Base-by-base conservation (phyloP, 2,797 vertebrate genomes). In the Sphenopsis melanotis region DNA sequence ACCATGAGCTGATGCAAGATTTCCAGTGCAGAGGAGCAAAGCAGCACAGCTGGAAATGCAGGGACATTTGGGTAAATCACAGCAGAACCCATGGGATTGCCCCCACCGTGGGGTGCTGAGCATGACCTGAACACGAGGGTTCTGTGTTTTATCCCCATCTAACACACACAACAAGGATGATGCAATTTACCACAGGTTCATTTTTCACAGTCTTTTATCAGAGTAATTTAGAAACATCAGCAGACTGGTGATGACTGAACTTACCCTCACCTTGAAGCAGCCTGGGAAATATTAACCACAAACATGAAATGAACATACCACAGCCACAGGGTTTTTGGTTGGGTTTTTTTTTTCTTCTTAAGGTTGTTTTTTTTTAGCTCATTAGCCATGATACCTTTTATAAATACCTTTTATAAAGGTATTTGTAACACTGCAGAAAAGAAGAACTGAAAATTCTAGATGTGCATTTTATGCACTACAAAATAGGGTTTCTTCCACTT, bases 281-380 rank as follows among this genome's bases (percentile, higher is more conserved):
- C 76, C 84, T 92, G 92, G 74, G 93, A 96, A 96, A 92, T 44
- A 52, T 2, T 41, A 83, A 96, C 92, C 93, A 87, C 96, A 96
- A 50, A 47, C 70, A 32, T 23, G n/a, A 72, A 76, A 46, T 42
- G 52, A 64, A 72, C 23, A 64, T 29, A 84, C 86, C 90, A 95
- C 91, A 93, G 55, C 75, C 90, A 64, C 86, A 83, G 14, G 6
- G 7, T 3, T 22, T 32, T 5, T 46, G 15, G 5, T 11, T 42
- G 41, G 20, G 3, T 9, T 12, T 39, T 46, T 26, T 5, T 3
- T 5, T 4, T 44, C n/a, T 41, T 16, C 24, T 53, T 34, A 65
- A 13, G 5, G 15, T 27, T 29, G 13, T 7, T 18, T 24, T 24
- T 29, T 15, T 60, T 39, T 5, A 85, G 80, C 69, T 92, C 65